phyloP scores from a whole-genome alignment of 1,140 invertebrate genomes.

The Diplogasteroides magnus region DNA sequence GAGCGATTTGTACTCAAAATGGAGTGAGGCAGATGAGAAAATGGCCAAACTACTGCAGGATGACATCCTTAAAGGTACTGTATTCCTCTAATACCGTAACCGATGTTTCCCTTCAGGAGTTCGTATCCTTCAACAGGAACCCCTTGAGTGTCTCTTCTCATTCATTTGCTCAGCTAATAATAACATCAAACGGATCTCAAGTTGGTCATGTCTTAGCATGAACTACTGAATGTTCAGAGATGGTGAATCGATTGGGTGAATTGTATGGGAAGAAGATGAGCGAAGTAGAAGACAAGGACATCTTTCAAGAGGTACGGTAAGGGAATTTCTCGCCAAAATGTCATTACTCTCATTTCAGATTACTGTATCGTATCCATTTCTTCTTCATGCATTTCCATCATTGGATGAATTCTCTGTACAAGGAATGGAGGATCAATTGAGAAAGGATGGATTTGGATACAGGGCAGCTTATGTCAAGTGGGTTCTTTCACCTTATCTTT shows the following conservation, averaged over 20 bases:
- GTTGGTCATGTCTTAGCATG: constrained; percentile 9
- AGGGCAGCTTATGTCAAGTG: constrained; percentile 75
- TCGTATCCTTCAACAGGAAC: constrained; percentile 79
- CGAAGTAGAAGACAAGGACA: neutral
- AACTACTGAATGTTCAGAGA: constrained; percentile 8
- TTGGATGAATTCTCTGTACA: constrained; percentile 58
- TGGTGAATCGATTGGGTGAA: constrained; percentile 17
- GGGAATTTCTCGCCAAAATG: no score
- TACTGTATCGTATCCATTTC: neutral
- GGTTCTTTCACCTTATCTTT: no score
- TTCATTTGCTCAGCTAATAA: constrained; percentile 97
- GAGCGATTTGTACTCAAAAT: constrained; percentile 67
- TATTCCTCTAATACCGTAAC: neutral
- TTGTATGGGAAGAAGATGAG: constrained; percentile 5
- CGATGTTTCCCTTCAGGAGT: constrained; percentile 66
- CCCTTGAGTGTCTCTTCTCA: constrained; percentile 84
- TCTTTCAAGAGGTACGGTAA: neutral
- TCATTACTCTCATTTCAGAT: no score
- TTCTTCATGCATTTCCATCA: neutral
- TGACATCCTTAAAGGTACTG: neutral
- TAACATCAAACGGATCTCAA: constrained; percentile 67
- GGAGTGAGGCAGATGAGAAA: constrained; percentile 60
- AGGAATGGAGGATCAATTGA: constrained; percentile 66
- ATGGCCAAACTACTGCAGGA: neutral
- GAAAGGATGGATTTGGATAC: constrained; percentile 73